Evolutionary conservation across 1,140 invertebrate species (phyloP).

Genomic region (Listronotus oregonensis): DNA sequence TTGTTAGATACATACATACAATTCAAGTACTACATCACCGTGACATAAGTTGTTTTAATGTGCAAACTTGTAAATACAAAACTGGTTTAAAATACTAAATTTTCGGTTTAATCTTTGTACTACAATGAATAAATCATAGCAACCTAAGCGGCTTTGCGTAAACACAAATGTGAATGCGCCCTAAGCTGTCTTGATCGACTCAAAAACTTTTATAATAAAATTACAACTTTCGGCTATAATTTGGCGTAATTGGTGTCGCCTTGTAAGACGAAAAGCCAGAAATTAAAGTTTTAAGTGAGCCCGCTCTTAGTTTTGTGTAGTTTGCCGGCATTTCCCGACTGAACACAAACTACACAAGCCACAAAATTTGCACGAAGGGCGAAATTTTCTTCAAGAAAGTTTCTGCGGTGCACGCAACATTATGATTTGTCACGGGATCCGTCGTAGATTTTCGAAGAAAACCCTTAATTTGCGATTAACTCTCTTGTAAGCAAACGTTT

Average conservation of each 20-base stretch:
- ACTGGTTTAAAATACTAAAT: no score
- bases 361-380: neutral
- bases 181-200: slow-evolving; percentile 22
- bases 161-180: slow-evolving; percentile 11
- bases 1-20: no score
- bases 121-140: slow-evolving; percentile 15
- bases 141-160: slow-evolving; percentile 1
- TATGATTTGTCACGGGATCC: slow-evolving; percentile 31
- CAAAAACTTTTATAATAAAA: slow-evolving; percentile 36
- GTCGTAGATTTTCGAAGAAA: no score
- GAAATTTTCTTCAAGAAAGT: slow-evolving; percentile 8
- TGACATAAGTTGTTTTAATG: no score
- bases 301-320: slow-evolving; percentile 29
- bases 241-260: slow-evolving; percentile 38
- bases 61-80: no score
- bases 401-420: slow-evolving; percentile 25
- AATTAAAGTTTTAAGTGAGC: slow-evolving; percentile 37
- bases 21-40: no score
- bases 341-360: slow-evolving; percentile 11
- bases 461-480: no score
- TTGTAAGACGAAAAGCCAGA: slow-evolving; percentile 30
- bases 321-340: slow-evolving; percentile 10
- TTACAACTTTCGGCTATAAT: slow-evolving; percentile 34
- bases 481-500: no score
- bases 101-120: no score